Base-by-base conservation (phyloP, 2,888 invertebrate species). In the Heliconius charithonia region DNA sequence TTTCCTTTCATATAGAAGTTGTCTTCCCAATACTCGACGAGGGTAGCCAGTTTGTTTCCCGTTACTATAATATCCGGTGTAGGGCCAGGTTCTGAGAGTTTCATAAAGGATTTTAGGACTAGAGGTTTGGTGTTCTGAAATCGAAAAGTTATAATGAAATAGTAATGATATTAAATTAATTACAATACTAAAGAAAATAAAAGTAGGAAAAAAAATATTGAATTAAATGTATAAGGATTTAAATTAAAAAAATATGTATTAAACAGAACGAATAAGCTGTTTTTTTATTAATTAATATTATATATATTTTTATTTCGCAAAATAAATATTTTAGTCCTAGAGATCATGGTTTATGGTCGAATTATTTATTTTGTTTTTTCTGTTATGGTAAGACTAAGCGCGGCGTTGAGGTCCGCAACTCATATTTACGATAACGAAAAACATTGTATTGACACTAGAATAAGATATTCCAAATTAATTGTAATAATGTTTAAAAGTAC, bases 21-120 rank as follows among this genome's bases (percentile, higher is more conserved):
- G 13, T 86, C 85, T 81, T 95, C 94, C 95, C 95, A 95, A 75
- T 93, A 95, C 27, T 94, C 92, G 0, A 95, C 85, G 0, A 95
- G 82, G 0, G 94, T 92, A 25, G 95, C 89, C 2, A 95, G 82
- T 77, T 94, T 95, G 41, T 95, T 93, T 0, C 93, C 93, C 0
- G 91, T 92, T 4, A 93, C 85, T 3, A 92, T 86, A 63, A 94
- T 89, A 80, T 95, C 95, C 0, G 92, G 88, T 63, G 88, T 89
- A 0, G 93, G 92, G 0, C 90, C 92, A 0, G 86, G 74, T 9
- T 92, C 92, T 78, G 88, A 84, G 0, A 83, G 84, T 62, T 87
- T 86, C 83, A 95, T 91, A 81, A 91, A 91, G 27, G 91, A 87
- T 62, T 92, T 91, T 0, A 93, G 87, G 2, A 89, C 85, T 29